A percentile compares a stretch with the other conserved stretches of the same genome.
These are phyloP conservation scores for Ophthalmolycus amberensis DNA, from an alignment of 2,113 vertebrate genomes.

Conservation along the genomic window DNA sequence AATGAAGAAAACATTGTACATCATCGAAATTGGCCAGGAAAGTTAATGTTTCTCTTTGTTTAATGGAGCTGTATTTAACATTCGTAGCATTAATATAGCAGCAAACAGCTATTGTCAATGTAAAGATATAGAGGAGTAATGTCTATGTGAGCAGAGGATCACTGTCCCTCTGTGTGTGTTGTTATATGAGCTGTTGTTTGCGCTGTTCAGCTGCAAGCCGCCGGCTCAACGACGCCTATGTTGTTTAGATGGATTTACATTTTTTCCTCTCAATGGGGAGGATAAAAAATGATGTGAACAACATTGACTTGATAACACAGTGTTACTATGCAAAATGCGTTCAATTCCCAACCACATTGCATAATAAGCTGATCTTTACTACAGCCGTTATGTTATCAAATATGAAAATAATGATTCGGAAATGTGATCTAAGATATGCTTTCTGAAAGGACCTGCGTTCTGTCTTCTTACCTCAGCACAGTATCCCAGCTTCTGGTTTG, in stretches of 20 bases:
- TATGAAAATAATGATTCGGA: too few relatives aligned
- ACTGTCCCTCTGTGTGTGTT: too few relatives aligned
- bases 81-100: not conserved
- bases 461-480: constrained; percentile 90
- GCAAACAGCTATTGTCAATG: too few relatives aligned
- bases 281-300: not conserved
- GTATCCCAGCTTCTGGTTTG: constrained; percentile 86
- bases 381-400: not conserved
- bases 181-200: too few relatives aligned
- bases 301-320: not conserved
- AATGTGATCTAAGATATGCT: not conserved
- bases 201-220: too few relatives aligned
- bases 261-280: too few relatives aligned
- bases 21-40: not conserved
- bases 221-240: too few relatives aligned
- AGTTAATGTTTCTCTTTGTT: not conserved
- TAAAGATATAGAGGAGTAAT: too few relatives aligned
- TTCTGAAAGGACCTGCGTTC: not conserved
- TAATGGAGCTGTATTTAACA: too few relatives aligned
- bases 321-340: not conserved
- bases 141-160: too few relatives aligned
- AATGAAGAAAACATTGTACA: not conserved
- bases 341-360: not conserved
- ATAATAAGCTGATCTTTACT: not conserved
- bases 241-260: too few relatives aligned